Evolutionary conservation across 1,140 invertebrate genomes (phyloP).

Genomic region (Helicoverpa armigera): DNA sequence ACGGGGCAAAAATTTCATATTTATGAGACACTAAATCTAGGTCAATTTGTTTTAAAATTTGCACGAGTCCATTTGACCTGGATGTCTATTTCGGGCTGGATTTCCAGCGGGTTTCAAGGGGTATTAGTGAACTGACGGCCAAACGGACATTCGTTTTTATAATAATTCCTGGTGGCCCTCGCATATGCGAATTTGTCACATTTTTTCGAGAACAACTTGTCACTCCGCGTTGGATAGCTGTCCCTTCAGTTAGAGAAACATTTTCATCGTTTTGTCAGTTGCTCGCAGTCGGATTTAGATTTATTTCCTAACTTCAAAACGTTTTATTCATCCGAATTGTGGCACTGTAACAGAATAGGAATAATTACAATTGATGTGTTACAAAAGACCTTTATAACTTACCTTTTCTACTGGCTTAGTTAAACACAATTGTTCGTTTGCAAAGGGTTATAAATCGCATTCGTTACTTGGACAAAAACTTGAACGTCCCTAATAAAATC

Average conservation of each 20-base stretch:
- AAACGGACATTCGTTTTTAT: slow-evolving; percentile 46
- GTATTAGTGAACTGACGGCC: slow-evolving; percentile 32
- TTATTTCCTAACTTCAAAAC: slow-evolving; percentile 7
- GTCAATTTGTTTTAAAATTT: slow-evolving; percentile 67
- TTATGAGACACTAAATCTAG: slow-evolving; percentile 60
- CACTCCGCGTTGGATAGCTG: slow-evolving; percentile 25
- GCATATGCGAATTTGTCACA: slow-evolving; percentile 45
- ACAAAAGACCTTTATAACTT: slow-evolving; percentile 11
- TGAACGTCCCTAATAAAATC: slow-evolving; percentile 50
- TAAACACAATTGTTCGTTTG: slow-evolving; percentile 34
- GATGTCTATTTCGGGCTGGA: slow-evolving; percentile 53
- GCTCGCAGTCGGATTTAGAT: background rate
- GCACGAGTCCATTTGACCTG: slow-evolving; percentile 55
- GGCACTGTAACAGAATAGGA: background rate
- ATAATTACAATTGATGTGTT: slow-evolving; percentile 18
- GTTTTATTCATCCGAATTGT: slow-evolving; percentile 5
- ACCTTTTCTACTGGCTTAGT: slow-evolving; percentile 1
- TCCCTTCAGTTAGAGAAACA: background rate
- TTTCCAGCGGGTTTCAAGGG: slow-evolving; percentile 42
- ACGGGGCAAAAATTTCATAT: slow-evolving; percentile 54
- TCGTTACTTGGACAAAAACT: slow-evolving; percentile 43
- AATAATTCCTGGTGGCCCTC: slow-evolving; percentile 18
- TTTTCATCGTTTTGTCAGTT: background rate
- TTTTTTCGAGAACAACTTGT: slow-evolving; percentile 34
- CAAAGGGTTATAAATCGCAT: slow-evolving; percentile 51